Evolutionary conservation across 2,888 invertebrate species (phyloP), one percentile per base, ranked within the genome.

Genomic region (Pasiphila rectangulata): DNA sequence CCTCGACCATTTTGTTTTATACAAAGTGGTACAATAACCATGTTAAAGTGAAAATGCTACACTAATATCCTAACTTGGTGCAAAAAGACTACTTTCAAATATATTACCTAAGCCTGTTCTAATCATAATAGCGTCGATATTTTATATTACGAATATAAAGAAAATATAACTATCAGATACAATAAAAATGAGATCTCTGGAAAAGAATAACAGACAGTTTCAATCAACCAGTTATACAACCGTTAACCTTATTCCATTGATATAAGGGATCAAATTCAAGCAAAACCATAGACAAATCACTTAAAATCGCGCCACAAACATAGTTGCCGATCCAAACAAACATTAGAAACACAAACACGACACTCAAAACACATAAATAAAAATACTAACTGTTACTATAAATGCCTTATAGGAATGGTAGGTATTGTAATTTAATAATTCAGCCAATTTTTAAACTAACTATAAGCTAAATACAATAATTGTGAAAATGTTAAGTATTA

Each of bases 381-480:
- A 60, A 36, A 46, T 20, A 30, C 37, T 40, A 21, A 49, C 34
- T n/a, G 4, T 38, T 23, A 56, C 64, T 64, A n/a, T 73, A 78
- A 79, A 79, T 78, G 79, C 79, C 64, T 72, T 60, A 61, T 64
- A 63, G 79, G 77, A 79, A 79, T 79, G 76, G 69, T 68, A 54
- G 38, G 47, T 57, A 57, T 53, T 62, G 58, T 60, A 68, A 66
- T 57, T 50, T 39, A 45, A 63, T 50, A 27, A 43, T 46, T 59
- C 59, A 61, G 58, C 61, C 56, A 61, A 63, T 56, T 23, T 25
- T 27, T 46, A 25, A 15, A 10, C 5, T 41, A 19, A 24, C 16
- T 13, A 21, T 37, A 23, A 24, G 10, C 10, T 29, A 40, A 35
- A 7, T n/a, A 13, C n/a, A 32, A 25, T n/a, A 25, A 25, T 12